phyloP scores from a whole-genome alignment of 2,888 invertebrate species.

The Sphinx pinastri region DNA sequence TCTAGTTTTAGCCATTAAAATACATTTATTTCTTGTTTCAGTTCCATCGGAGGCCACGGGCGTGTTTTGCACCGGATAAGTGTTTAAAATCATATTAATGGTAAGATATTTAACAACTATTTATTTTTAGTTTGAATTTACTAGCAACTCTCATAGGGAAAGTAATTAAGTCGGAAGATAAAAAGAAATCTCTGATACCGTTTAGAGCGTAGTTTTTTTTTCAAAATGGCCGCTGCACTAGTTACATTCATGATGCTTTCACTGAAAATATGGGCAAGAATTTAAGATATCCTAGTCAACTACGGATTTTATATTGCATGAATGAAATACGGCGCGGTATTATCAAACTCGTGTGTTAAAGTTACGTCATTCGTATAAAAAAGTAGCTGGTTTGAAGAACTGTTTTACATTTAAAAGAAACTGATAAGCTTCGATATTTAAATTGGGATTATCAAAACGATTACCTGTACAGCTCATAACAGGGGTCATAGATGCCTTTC shows the following conservation, averaged over 20 bases:
- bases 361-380: too few relatives aligned
- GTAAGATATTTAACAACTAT: constrained; percentile 52
- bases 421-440: too few relatives aligned
- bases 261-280: not conserved
- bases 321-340: too few relatives aligned
- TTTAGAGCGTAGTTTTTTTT: not conserved
- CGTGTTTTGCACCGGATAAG: constrained; percentile 74
- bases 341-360: too few relatives aligned
- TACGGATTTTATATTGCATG: not conserved
- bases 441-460: too few relatives aligned
- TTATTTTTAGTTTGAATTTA: not conserved
- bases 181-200: not conserved
- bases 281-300: not conserved
- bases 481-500: too few relatives aligned
- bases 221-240: constrained; percentile 1
- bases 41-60: constrained; percentile 75
- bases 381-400: too few relatives aligned
- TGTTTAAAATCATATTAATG: constrained; percentile 79
- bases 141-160: constrained; percentile 3
- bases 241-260: not conserved
- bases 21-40: constrained; percentile 52
- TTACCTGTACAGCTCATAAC: too few relatives aligned
- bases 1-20: not conserved
- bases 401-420: too few relatives aligned
- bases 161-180: not conserved